phyloP scores from a whole-genome alignment of 2,888 invertebrate species.

The Tetramorium bicarinatum region DNA sequence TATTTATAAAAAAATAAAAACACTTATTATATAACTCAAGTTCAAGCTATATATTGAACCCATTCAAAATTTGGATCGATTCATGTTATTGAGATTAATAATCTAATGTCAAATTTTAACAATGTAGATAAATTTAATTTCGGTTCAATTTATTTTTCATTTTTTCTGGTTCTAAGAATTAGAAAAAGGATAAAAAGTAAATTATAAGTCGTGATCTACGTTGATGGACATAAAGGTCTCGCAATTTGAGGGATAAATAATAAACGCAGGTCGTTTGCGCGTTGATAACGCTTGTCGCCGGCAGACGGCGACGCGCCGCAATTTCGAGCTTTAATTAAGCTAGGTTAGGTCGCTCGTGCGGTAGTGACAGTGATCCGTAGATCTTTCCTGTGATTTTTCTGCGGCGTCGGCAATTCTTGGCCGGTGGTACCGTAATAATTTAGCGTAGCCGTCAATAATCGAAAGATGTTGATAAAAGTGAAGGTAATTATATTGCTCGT shows the following conservation, averaged over 20 bases:
- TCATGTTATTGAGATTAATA: no score
- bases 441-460: constrained; percentile 76
- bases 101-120: no score
- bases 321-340: not conserved
- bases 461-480: constrained; percentile 93
- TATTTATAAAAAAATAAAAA: not conserved
- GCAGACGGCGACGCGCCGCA: constrained; percentile 9
- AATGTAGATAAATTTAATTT: no score
- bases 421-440: constrained; percentile 52
- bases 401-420: constrained; percentile 42
- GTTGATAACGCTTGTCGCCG: not conserved
- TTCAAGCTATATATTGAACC: no score
- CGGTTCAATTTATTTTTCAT: no score
- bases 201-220: no score
- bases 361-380: not conserved
- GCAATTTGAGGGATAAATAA: not conserved
- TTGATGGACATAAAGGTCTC: no score
- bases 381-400: not conserved
- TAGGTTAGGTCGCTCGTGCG: not conserved
- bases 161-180: no score
- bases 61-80: no score
- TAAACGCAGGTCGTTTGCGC: no score
- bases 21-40: no score
- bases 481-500: constrained; percentile 88
- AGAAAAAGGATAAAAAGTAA: no score